Evolutionary conservation across 2,113 vertebrate species (phyloP).

Genomic region (Leucopsar rothschildi): DNA sequence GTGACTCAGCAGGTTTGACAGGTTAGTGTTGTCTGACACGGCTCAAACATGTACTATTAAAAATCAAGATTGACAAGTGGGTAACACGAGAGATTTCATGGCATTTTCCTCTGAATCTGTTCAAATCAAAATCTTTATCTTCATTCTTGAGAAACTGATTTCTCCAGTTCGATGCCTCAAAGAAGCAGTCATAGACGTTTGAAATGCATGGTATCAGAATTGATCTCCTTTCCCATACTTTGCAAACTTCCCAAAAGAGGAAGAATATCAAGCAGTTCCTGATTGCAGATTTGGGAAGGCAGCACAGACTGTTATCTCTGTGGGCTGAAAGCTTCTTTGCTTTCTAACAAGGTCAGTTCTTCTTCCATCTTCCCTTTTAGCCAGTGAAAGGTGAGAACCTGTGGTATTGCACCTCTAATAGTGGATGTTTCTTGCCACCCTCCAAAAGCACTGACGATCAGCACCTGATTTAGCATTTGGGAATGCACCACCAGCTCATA

Average conservation of each 20-base stretch:
- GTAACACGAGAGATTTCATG: background rate
- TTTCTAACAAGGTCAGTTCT: background rate
- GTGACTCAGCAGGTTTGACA: background rate
- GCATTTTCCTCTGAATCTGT: background rate
- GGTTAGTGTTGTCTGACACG: background rate
- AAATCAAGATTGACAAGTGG: background rate
- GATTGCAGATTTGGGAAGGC: background rate
- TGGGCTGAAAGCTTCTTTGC: background rate
- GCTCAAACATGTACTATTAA: background rate
- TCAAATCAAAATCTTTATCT: background rate
- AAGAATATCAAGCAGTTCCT: background rate
- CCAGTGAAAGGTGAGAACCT: background rate
- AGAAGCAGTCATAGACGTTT: background rate
- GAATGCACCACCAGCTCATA: background rate
- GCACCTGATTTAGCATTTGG: background rate
- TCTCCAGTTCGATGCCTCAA: background rate
- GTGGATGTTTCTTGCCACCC: background rate
- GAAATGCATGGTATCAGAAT: background rate
- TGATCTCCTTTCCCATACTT: background rate
- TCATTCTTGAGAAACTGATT: background rate
- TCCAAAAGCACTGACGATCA: background rate
- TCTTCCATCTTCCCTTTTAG: background rate
- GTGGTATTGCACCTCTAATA: background rate
- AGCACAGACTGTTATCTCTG: background rate
- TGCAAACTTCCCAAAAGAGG: background rate